Percentiles rank a stretch among this genome's conserved stretches.
These are phyloP conservation scores for Brachylomia viminalis DNA, from an alignment of 2,888 invertebrate species.

Conservation along the genomic window DNA sequence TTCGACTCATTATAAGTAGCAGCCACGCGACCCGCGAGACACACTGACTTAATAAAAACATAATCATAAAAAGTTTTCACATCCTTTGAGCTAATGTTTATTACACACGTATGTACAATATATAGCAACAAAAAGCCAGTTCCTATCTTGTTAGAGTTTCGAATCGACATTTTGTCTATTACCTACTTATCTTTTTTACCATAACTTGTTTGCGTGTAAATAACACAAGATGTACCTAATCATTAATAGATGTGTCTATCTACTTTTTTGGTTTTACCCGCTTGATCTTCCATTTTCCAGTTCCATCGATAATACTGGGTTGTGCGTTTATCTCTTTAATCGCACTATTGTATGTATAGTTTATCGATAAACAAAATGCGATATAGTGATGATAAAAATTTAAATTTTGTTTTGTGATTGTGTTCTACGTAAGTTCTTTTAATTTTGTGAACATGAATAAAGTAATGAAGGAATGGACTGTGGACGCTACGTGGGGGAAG, in stretches of 20 bases:
- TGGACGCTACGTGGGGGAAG: constrained; percentile 89
- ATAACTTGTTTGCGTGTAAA: not conserved
- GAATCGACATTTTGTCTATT: not conserved
- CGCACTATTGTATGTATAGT: not conserved
- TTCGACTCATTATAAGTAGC: not conserved
- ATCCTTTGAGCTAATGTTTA: not conserved
- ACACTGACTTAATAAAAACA: too few relatives aligned
- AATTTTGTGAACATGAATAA: constrained; percentile 47
- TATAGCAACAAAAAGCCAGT: not conserved
- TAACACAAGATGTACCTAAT: not conserved
- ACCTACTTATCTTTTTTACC: not conserved
- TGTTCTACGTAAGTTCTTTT: not conserved
- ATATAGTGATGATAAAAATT: constrained; percentile 16
- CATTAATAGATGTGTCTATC: not conserved
- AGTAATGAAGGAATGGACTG: constrained; percentile 75
- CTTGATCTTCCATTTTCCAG: not conserved
- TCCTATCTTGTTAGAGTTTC: not conserved
- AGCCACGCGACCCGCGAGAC: too few relatives aligned
- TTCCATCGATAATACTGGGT: not conserved
- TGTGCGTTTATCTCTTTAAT: not conserved
- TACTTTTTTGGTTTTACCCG: too few relatives aligned
- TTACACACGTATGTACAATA: too few relatives aligned
- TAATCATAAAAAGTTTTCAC: not conserved
- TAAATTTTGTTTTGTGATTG: not conserved
- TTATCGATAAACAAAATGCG: constrained; percentile 1